phyloP scores from a whole-genome alignment of 2,113 vertebrate genomes.

The Myocastor coypus region DNA sequence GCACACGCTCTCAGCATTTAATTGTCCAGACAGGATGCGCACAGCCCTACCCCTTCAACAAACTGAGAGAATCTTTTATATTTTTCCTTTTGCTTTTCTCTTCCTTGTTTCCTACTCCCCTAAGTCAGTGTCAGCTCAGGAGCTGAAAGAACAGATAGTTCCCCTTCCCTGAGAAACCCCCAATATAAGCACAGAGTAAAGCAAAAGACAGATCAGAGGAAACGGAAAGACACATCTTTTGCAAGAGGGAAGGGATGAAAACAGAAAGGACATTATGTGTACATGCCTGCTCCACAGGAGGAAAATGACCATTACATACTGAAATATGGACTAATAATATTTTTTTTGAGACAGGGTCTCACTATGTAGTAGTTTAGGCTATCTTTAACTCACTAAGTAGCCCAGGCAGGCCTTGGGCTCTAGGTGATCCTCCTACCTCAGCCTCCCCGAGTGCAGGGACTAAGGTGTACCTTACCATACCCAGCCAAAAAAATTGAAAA shows the following conservation, averaged over 20 bases:
- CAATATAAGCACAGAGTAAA: background rate
- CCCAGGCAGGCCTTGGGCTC: background rate
- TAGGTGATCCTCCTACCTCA: background rate
- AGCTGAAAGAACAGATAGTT: background rate
- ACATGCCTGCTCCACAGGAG: background rate
- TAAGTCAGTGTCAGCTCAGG: background rate
- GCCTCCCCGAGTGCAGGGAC: background rate
- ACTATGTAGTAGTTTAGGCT: background rate
- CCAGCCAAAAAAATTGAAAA: background rate
- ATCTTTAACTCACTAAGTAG: no score
- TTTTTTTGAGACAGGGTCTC: background rate
- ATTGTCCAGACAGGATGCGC: no score
- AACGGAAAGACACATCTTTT: background rate
- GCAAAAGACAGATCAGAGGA: background rate
- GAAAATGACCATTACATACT: background rate
- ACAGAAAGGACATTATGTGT: background rate
- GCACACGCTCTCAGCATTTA: no score
- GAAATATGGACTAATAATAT: background rate
- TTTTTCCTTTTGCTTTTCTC: no score
- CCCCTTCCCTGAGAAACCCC: background rate
- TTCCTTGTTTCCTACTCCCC: no score
- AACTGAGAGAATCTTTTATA: no score
- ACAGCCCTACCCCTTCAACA: no score
- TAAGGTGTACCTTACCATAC: background rate
- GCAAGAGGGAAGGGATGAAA: background rate